Evolutionary conservation across 2,888 invertebrate genomes (phyloP).

Genomic region (Caenorhabditis sinica): DNA sequence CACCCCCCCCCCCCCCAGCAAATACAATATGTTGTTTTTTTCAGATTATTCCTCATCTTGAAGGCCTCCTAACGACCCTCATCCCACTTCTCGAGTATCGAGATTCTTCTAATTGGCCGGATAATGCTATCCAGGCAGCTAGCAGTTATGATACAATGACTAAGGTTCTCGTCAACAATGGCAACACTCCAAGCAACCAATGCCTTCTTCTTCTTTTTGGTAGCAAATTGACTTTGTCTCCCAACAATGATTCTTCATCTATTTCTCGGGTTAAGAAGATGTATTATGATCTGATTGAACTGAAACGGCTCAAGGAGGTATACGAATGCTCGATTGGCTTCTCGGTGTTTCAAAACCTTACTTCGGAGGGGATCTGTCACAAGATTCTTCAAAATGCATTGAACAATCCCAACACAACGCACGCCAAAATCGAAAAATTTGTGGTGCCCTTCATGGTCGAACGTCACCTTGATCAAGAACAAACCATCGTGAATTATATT

Average conservation of each 20-base stretch:
- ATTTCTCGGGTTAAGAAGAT: constrained; percentile 60
- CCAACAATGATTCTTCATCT: constrained; percentile 26
- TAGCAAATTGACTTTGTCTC: constrained; percentile 12
- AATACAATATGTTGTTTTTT: constrained; percentile 6
- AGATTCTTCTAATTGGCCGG: constrained; percentile 66
- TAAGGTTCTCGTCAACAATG: constrained; percentile 33
- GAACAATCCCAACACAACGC: constrained; percentile 63
- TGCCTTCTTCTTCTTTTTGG: constrained; percentile 37
- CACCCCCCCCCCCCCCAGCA: no score
- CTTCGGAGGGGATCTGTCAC: constrained; percentile 71
- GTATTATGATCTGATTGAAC: constrained; percentile 52
- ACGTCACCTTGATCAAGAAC: constrained; percentile 71
- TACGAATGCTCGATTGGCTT: constrained; percentile 68
- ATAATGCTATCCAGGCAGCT: constrained; percentile 67
- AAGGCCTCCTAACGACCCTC: constrained; percentile 33
- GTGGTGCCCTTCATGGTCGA: constrained; percentile 77
- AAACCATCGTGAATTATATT: constrained; percentile 74
- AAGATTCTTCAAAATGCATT: constrained; percentile 68
- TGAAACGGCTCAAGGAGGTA: constrained; percentile 63
- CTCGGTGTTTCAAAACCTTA: constrained; percentile 49
- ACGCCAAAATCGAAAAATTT: constrained; percentile 71
- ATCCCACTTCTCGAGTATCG: constrained; percentile 54
- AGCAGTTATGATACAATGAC: constrained; percentile 64
- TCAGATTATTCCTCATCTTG: constrained; percentile 56
- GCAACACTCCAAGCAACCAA: constrained; percentile 64